Conservation (phyloP, 2,113 vertebrate genomes). For the Scomber scombrus region DNA sequence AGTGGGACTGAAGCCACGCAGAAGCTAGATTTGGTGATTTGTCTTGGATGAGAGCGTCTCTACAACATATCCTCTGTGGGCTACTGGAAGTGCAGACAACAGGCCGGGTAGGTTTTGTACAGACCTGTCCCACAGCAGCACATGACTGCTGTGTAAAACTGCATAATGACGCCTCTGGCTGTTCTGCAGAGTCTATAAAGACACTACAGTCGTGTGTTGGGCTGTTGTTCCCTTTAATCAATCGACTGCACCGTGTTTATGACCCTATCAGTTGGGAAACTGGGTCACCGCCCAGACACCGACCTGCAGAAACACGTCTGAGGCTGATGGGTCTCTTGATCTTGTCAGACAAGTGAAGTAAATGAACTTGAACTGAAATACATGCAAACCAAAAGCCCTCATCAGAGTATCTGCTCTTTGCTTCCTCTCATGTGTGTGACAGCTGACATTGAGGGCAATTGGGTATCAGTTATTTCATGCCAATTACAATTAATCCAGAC, state of each 20-base stretch:
- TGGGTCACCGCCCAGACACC: conserved; percentile 50
- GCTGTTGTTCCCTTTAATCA: conserved; percentile 42
- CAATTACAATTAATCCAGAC: conserved; percentile 10
- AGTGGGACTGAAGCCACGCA: not conserved
- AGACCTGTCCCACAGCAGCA: conserved; percentile 27
- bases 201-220: conserved; percentile 23
- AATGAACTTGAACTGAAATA: conserved; percentile 46
- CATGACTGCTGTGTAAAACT: conserved; percentile 33
- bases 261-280: conserved; percentile 46
- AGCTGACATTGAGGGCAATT: too few species aligned
- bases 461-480: not conserved
- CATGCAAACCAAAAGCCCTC: not conserved
- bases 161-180: conserved; percentile 32
- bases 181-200: conserved; percentile 51
- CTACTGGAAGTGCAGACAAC: not conserved
- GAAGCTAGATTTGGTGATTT: conserved; percentile 14
- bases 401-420: conserved; percentile 5
- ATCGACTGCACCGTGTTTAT: conserved; percentile 52
- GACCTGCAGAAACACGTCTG: conserved; percentile 43
- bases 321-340: not conserved
- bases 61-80: not conserved
- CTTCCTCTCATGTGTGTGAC: not conserved
- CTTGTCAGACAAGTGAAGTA: not conserved
- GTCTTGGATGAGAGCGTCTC: conserved; percentile 16
- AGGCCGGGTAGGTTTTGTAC: conserved; percentile 23